Percentiles rank a stretch among this genome's conserved stretches.
Conservation (phyloP, 92 coral and sea anemone genomes). For the Parazoanthus darwini region DNA sequence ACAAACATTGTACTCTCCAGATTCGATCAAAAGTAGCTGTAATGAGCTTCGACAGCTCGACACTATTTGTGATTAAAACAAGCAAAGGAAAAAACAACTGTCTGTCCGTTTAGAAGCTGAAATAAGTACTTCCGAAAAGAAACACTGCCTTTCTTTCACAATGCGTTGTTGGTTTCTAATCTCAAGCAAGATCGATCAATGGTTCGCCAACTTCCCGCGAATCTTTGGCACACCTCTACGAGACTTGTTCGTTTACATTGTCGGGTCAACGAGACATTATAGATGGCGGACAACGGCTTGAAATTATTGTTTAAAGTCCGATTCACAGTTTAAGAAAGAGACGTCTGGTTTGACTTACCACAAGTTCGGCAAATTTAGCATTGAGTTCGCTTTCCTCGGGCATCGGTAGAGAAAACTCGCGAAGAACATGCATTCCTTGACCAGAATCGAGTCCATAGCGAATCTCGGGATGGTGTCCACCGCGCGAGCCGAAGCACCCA, state of each 20-base stretch:
- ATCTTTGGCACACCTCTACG: slow-evolving; percentile 31
- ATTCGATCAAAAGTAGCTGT: slow-evolving; percentile 34
- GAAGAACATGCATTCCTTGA: slow-evolving; percentile 83
- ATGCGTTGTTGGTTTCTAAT: slow-evolving; percentile 26
- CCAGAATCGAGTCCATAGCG: slow-evolving; percentile 96
- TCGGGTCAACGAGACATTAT: slow-evolving; percentile 20
- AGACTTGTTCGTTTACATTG: slow-evolving; percentile 32
- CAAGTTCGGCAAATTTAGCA: slow-evolving; percentile 94
- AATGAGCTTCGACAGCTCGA: slow-evolving; percentile 21
- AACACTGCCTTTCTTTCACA: not conserved
- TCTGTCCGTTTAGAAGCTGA: not conserved
- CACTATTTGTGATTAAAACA: slow-evolving; percentile 7
- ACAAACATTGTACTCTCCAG: slow-evolving; percentile 25
- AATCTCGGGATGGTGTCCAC: slow-evolving; percentile 90
- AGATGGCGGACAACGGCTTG: slow-evolving; percentile 23
- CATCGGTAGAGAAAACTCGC: slow-evolving; percentile 92
- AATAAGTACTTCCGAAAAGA: not conserved
- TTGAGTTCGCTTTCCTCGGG: slow-evolving; percentile 99
- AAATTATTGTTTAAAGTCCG: slow-evolving; percentile 31
- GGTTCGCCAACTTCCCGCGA: slow-evolving; percentile 32
- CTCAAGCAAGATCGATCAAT: not conserved
- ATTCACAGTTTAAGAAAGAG: not conserved
- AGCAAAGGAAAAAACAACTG: not conserved
- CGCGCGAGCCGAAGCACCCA: slow-evolving; percentile 97
- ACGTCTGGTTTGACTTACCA: slow-evolving; percentile 70